phyloP scores from a whole-genome alignment of 2,797 vertebrate genomes.

The Prunella strophiata region DNA sequence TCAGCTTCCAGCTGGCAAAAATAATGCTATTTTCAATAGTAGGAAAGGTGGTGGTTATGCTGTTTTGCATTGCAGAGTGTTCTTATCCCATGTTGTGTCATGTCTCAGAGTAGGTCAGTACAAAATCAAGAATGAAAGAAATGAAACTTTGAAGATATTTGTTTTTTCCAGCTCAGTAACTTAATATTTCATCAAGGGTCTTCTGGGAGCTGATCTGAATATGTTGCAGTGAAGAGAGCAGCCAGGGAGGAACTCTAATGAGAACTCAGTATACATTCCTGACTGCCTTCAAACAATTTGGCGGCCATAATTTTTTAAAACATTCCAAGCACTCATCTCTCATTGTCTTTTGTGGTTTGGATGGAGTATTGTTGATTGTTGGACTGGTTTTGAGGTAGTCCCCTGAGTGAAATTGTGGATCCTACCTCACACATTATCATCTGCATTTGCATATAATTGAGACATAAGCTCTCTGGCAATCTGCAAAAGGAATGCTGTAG shows the following conservation, averaged over 20 bases:
- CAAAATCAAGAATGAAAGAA: slow-evolving; percentile 67
- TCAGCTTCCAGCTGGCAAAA: slow-evolving; percentile 56
- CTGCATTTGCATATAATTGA: slow-evolving; percentile 66
- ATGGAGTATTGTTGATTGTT: slow-evolving; percentile 32
- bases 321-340: slow-evolving; percentile 65
- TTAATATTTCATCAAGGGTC: slow-evolving; percentile 57
- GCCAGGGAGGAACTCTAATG: slow-evolving; percentile 57
- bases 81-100: slow-evolving; percentile 65
- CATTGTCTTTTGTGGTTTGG: slow-evolving; percentile 71
- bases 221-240: slow-evolving; percentile 42
- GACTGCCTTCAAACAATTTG: slow-evolving; percentile 60
- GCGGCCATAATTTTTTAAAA: slow-evolving; percentile 33
- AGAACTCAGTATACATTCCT: slow-evolving; percentile 63
- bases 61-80: slow-evolving; percentile 50
- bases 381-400: slow-evolving; percentile 67
- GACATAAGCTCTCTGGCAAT: slow-evolving; percentile 66
- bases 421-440: slow-evolving; percentile 64
- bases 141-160: slow-evolving; percentile 65
- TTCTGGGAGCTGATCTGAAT: slow-evolving; percentile 55
- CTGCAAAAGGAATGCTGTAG: slow-evolving; percentile 44
- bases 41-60: slow-evolving; percentile 53
- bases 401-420: slow-evolving; percentile 54
- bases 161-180: slow-evolving; percentile 66
- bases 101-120: slow-evolving; percentile 61
- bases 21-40: slow-evolving; percentile 7